A percentile compares a stretch with the other conserved stretches of the same genome.
These are phyloP conservation scores for Latrodectus geometricus DNA, from an alignment of 1,140 invertebrate genomes.

Conservation along the genomic window DNA sequence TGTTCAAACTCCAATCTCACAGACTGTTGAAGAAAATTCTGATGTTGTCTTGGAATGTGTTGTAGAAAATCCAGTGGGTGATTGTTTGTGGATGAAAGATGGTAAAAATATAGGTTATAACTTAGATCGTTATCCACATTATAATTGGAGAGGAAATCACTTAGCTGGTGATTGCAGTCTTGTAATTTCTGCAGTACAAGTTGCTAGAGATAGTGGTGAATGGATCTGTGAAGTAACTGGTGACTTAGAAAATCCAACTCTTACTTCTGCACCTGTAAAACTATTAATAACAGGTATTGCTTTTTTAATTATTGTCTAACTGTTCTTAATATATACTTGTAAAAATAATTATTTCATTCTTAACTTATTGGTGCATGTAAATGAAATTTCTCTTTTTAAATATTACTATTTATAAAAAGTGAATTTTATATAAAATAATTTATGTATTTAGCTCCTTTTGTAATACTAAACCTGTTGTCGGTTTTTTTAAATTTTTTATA, in stretches of 20 bases:
- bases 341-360: too few species aligned
- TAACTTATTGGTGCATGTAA: too few species aligned
- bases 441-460: too few species aligned
- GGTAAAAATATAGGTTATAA: constrained; percentile 59
- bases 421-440: too few species aligned
- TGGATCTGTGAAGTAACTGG: constrained; percentile 63
- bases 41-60: constrained; percentile 59
- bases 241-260: constrained; percentile 41
- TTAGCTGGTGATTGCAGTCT: constrained; percentile 62
- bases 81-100: constrained; percentile 63
- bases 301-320: too few species aligned
- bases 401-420: too few species aligned
- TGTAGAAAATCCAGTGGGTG: constrained; percentile 49
- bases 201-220: constrained; percentile 57
- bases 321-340: too few species aligned
- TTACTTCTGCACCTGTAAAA: constrained; percentile 48
- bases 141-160: constrained; percentile 41
- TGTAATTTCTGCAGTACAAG: constrained; percentile 15
- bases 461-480: too few species aligned
- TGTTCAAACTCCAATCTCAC: constrained; percentile 41
- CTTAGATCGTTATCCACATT: constrained; percentile 37
- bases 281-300: constrained; percentile 41
- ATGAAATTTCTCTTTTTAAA: too few species aligned
- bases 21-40: constrained; percentile 36
- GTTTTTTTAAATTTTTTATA: too few species aligned